A percentile compares a stretch with the other conserved stretches of the same genome.
phyloP scores from a whole-genome alignment of 1,140 invertebrate species.

The Aradophagus sp. region DNA sequence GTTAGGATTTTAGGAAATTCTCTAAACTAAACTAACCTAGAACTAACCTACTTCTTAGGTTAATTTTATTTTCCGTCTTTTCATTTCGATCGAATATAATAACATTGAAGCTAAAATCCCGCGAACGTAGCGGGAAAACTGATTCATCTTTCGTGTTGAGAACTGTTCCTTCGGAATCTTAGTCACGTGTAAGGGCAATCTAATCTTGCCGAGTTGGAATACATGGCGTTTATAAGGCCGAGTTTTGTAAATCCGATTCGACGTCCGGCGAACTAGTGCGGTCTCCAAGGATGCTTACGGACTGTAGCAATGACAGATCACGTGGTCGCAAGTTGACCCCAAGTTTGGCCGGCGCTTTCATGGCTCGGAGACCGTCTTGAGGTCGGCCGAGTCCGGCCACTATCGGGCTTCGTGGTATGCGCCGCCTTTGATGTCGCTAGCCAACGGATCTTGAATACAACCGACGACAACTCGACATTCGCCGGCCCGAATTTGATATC shows the following conservation, averaged over 20 bases:
- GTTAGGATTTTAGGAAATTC: no score
- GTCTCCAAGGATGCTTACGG: conserved; percentile 35
- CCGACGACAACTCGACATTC: conserved; percentile 30
- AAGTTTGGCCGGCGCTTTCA: conserved; percentile 27
- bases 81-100: no score
- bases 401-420: conserved; percentile 27
- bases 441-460: conserved; percentile 44
- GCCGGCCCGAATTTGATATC: conserved; percentile 41
- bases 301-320: conserved; percentile 32
- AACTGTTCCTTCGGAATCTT: no score
- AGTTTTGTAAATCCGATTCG: conserved; percentile 24
- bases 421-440: conserved; percentile 37
- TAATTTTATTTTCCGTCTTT: no score
- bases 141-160: no score
- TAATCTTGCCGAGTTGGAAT: no score
- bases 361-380: conserved; percentile 33
- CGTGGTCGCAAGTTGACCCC: conserved; percentile 39
- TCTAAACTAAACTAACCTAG: no score
- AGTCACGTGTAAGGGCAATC: no score
- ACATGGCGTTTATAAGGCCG: no score
- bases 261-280: conserved; percentile 13
- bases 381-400: conserved; percentile 15
- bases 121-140: no score
- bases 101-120: no score
- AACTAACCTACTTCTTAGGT: no score